phyloP scores from a whole-genome alignment of 1,140 invertebrate species.

The Maniola jurtina region DNA sequence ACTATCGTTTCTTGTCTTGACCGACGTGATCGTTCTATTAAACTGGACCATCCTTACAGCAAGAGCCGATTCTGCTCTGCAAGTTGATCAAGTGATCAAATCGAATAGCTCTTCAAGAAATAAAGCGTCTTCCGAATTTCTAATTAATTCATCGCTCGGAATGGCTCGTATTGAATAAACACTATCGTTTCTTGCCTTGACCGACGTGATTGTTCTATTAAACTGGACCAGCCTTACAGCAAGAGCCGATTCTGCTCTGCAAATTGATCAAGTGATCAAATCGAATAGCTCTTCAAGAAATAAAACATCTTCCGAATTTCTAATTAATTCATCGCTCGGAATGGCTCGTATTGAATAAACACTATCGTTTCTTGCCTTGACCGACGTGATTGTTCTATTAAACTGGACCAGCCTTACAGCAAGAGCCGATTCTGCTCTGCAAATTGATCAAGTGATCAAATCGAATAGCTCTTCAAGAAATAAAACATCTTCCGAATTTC shows the following conservation, averaged over 20 bases:
- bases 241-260: too few species aligned
- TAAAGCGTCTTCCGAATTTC: constrained; percentile 23
- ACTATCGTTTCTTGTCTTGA: constrained; percentile 19
- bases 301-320: constrained; percentile 24
- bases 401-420: neutral
- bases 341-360: constrained; percentile 35
- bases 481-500: constrained; percentile 24
- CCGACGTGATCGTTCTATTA: neutral
- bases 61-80: too few species aligned
- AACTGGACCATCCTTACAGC: neutral
- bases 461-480: neutral
- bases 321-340: constrained; percentile 33
- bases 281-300: neutral
- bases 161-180: constrained; percentile 35
- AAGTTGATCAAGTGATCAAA: too few species aligned
- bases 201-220: neutral
- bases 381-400: neutral
- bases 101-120: neutral
- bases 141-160: constrained; percentile 33
- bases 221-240: neutral
- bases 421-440: too few species aligned
- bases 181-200: constrained; percentile 17
- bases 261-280: too few species aligned
- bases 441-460: too few species aligned
- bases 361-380: constrained; percentile 17